Base-by-base conservation (phyloP, 2,113 vertebrate species). In the Theristicus caerulescens region DNA sequence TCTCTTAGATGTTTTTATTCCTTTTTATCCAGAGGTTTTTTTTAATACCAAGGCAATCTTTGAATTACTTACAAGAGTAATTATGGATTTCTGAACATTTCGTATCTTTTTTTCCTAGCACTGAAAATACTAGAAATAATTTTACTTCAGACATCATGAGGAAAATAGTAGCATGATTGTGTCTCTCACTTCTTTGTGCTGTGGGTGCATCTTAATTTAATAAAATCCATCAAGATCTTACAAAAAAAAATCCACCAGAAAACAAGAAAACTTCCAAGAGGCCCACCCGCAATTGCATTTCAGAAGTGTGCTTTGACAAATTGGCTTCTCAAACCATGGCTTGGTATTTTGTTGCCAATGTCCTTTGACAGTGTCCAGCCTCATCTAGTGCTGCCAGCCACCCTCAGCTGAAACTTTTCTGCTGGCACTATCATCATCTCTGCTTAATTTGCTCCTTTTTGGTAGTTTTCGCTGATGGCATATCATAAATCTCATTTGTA, bases 1-100 rank as follows among this genome's bases (percentile, higher is more conserved):
- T 57, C 55, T 88, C 36, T 92, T 73, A 90, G 76, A 96, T 92
- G 90, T 74, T 93, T 96, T 96, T 77, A 92, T 86, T 96, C 71
- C 64, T 83, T 94, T 96, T 95, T 73, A 95, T 90, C 85, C 79
- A 24, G 72, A 71, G 26, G 0, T 3, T 46, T 77, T 91, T 90
- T 83, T 73, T 46, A 73, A 58, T 83, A 57, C 42, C 29, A 47
- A 83, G n/a, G 79, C 85, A 92, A 78, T 93, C 58, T 92, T 88
- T 92, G 67, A 92, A 58, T 93, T 96, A 82, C 79, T 83, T 88
- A 70, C 79, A 80, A 78, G 55, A 55, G 46, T 93, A 94, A 97
- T 92, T 94, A 88, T 5, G 51, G 61, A 77, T 94, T 94, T 95
- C 49, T 88, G 74, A 96, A 73, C 25, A 18, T 52, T 91, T 34